A percentile compares a stretch with the other conserved stretches of the same genome.
These are phyloP conservation scores for Ichneumoninae sp. DNA, from an alignment of 2,888 invertebrate genomes.

Conservation along the genomic window DNA sequence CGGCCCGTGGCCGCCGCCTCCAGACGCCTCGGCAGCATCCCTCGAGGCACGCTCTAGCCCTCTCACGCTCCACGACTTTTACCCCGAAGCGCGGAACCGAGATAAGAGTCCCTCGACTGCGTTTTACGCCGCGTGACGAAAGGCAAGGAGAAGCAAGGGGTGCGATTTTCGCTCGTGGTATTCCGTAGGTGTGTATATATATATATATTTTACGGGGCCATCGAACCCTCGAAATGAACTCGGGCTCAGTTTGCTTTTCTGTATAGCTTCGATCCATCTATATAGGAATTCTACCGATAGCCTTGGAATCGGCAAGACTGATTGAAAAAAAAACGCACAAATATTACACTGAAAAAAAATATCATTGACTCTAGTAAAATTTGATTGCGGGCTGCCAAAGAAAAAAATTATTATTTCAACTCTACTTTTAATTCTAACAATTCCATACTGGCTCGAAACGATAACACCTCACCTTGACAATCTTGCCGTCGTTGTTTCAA, in stretches of 20 bases:
- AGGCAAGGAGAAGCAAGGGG: conserved; percentile 1
- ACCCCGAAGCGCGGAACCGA: conserved; percentile 19
- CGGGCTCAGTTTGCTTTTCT: not conserved
- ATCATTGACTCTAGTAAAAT: no score
- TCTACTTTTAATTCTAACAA: no score
- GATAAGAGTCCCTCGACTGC: conserved; percentile 54
- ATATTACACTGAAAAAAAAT: no score
- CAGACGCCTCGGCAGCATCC: conserved; percentile 12
- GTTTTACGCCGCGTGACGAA: conserved; percentile 33
- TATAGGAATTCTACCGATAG: conserved; percentile 23
- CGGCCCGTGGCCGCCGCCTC: not conserved
- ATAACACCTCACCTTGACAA: no score
- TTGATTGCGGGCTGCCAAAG: no score
- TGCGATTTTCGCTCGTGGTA: not conserved
- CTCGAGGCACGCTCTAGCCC: not conserved
- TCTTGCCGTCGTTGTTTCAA: no score
- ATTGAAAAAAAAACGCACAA: not conserved
- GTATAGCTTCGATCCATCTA: not conserved
- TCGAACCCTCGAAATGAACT: conserved; percentile 10
- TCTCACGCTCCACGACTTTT: conserved; percentile 4
- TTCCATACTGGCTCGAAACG: no score
- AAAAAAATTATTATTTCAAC: no score
- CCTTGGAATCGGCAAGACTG: conserved; percentile 50
- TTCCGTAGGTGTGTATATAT: not conserved
- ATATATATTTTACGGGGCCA: not conserved